These are phyloP conservation scores for Acronicta psi DNA, from an alignment of 2,888 invertebrate genomes.

Conservation along the genomic window DNA sequence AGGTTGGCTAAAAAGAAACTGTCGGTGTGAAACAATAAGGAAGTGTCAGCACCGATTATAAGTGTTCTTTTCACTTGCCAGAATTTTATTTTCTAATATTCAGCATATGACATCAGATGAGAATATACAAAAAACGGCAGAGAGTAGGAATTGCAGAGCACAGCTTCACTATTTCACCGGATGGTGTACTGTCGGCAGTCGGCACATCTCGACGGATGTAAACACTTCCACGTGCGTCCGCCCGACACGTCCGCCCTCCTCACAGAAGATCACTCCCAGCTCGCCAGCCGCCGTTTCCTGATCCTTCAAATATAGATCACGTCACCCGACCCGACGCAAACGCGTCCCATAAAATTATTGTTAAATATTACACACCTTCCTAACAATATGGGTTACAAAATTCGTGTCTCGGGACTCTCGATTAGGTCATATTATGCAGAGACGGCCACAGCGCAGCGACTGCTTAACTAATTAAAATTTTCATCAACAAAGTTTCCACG, in stretches of 20 bases:
- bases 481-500: constrained; percentile 70
- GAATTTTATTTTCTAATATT: constrained; percentile 10
- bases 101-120: constrained; percentile 4
- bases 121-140: constrained; percentile 7
- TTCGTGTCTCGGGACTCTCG: constrained; percentile 6
- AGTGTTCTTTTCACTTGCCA: constrained; percentile 31
- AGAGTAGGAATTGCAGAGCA: constrained; percentile 51
- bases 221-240: constrained; percentile 84
- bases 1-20: constrained; percentile 45
- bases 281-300: constrained; percentile 54
- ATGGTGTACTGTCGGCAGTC: constrained; percentile 61
- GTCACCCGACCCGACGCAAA: constrained; percentile 29
- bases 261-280: constrained; percentile 62
- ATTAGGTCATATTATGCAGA: constrained; percentile 8
- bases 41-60: constrained; percentile 35
- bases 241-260: constrained; percentile 59
- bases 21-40: constrained; percentile 43
- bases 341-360: constrained; percentile 2
- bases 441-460: neutral
- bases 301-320: constrained; percentile 48
- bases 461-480: constrained; percentile 40
- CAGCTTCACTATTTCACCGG: constrained; percentile 58
- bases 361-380: constrained; percentile 1
- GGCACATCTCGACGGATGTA: constrained; percentile 75
- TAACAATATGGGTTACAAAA: constrained; percentile 9